A percentile compares a stretch with the other conserved stretches of the same genome.
phyloP scores from a whole-genome alignment of 2,797 vertebrate species.

The Thunnus albacares region DNA sequence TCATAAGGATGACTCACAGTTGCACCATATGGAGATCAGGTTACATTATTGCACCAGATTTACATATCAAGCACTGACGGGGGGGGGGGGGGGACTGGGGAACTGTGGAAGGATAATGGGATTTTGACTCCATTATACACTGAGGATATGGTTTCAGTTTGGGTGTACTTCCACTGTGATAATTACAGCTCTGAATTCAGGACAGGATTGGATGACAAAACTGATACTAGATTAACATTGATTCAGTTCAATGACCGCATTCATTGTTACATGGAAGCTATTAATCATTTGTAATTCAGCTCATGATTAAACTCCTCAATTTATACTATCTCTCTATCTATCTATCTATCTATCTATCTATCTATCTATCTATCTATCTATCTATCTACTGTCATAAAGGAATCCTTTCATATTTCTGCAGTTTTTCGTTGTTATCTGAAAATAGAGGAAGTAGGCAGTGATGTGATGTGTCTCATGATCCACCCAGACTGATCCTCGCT shows the following conservation, averaged over 20 bases:
- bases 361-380: no score
- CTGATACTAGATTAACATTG: constrained; percentile 41
- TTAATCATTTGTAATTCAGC: constrained; percentile 26
- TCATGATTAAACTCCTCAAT: background rate
- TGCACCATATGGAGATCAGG: constrained; percentile 50
- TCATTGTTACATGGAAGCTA: constrained; percentile 30
- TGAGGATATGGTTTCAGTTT: constrained; percentile 58
- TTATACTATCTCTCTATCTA: constrained; percentile 14
- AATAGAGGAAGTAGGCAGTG: constrained; percentile 47
- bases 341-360: background rate
- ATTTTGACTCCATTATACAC: constrained; percentile 61
- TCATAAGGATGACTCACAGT: constrained; percentile 48
- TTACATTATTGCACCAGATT: constrained; percentile 48
- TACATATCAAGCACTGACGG: constrained; percentile 50
- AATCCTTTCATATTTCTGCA: background rate
- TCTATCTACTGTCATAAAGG: background rate
- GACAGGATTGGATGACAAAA: constrained; percentile 28
- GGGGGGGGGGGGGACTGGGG: constrained; percentile 5
- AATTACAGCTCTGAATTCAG: constrained; percentile 55
- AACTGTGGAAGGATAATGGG: constrained; percentile 46
- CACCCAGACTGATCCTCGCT: constrained; percentile 43
- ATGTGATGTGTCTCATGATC: constrained; percentile 70
- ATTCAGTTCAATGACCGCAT: constrained; percentile 38
- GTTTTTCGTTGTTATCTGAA: constrained; percentile 15
- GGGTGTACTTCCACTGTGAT: constrained; percentile 31